Conservation (phyloP, 1,140 invertebrate genomes). For the Liolophura sinensis region DNA sequence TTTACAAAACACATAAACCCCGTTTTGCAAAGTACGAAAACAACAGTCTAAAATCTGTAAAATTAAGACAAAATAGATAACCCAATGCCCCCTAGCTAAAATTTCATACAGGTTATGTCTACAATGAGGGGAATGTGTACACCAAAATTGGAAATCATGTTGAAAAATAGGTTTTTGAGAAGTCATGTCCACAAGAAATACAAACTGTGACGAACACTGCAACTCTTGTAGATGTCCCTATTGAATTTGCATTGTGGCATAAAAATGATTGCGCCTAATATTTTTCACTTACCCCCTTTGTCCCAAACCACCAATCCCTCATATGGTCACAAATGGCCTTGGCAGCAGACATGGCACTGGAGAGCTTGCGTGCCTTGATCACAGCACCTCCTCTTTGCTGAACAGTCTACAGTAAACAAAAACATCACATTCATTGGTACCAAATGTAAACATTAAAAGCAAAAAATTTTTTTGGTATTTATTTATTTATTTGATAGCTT, state of each 20-base stretch:
- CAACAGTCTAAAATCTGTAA: background rate
- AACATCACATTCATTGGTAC: too few species aligned
- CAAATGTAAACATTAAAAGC: too few species aligned
- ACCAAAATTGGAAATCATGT: background rate
- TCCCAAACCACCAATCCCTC: constrained; percentile 93
- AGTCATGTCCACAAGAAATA: background rate
- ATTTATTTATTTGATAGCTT: too few species aligned
- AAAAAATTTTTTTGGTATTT: too few species aligned
- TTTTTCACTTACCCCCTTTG: constrained; percentile 55
- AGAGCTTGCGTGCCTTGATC: constrained; percentile 96
- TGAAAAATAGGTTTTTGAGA: background rate
- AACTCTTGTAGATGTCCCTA: too few species aligned
- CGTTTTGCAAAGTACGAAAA: too few species aligned
- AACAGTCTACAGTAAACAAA: constrained; percentile 70
- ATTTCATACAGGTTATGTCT: background rate
- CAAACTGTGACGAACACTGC: background rate
- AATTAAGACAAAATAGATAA: background rate
- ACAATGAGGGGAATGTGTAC: background rate
- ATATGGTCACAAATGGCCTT: constrained; percentile 99
- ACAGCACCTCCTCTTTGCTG: constrained; percentile 98
- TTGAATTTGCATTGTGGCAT: background rate
- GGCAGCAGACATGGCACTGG: constrained; percentile 96
- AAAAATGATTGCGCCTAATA: background rate
- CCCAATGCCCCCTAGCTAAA: background rate
- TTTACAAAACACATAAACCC: too few species aligned